Conservation (phyloP, 2,888 invertebrate genomes). For the Ernsta delagoae region DNA sequence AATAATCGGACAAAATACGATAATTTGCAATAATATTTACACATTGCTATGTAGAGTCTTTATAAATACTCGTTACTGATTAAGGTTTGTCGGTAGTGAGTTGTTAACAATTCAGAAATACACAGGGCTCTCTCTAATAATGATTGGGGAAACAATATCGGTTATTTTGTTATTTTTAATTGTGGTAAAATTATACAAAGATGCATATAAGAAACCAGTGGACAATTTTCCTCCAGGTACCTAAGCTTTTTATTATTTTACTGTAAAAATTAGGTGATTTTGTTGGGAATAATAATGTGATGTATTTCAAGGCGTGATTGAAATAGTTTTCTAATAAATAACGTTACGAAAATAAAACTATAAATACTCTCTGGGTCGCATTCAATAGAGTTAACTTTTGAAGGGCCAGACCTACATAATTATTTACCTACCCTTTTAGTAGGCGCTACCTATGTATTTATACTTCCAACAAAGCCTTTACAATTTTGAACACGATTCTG, state of each 20-base stretch:
- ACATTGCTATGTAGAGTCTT: not conserved
- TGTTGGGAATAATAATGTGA: too few species aligned
- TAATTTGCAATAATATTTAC: conserved; percentile 8
- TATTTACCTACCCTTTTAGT: too few species aligned
- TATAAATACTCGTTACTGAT: conserved; percentile 14
- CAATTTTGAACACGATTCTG: too few species aligned
- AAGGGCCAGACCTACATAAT: too few species aligned
- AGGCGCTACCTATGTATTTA: too few species aligned
- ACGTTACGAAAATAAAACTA: too few species aligned
- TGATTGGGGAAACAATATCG: conserved; percentile 59
- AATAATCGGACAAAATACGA: conserved; percentile 3
- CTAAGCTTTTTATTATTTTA: conserved; percentile 53
- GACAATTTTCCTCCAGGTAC: conserved; percentile 86
- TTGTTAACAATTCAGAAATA: not conserved
- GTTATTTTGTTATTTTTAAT: conserved; percentile 58
- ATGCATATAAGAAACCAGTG: conserved; percentile 69
- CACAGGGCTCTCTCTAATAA: conserved; percentile 44
- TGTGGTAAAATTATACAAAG: conserved; percentile 60
- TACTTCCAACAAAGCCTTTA: too few species aligned
- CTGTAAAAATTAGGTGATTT: too few species aligned
- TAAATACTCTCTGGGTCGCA: too few species aligned
- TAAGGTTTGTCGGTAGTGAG: conserved; percentile 9
- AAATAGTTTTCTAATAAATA: too few species aligned
- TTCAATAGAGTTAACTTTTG: too few species aligned
- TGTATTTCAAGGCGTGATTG: too few species aligned